Percentiles rank a stretch among this genome's conserved stretches.
These are phyloP conservation scores for Leucophenga varia DNA, from an alignment of 1,140 invertebrate genomes.

Conservation along the genomic window DNA sequence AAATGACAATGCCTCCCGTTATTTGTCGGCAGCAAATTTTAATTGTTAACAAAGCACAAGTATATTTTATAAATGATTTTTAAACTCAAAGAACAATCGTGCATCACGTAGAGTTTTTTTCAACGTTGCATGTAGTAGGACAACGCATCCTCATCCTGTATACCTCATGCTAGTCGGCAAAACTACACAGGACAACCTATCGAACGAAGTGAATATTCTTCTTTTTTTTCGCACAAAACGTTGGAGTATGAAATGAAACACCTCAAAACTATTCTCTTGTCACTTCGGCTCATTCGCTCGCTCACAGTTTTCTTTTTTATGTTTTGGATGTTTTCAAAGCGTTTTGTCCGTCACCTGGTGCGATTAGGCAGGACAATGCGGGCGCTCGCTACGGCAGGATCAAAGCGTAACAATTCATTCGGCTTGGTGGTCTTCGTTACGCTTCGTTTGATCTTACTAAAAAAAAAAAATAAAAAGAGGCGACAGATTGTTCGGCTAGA, in stretches of 20 bases:
- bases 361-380: constrained; percentile 39
- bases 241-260: constrained; percentile 43
- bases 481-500: constrained; percentile 19
- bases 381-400: constrained; percentile 45
- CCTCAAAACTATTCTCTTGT: constrained; percentile 48
- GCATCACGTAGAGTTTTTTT: constrained; percentile 4
- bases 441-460: constrained; percentile 37
- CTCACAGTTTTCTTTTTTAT: constrained; percentile 5
- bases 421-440: constrained; percentile 49
- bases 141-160: constrained; percentile 22
- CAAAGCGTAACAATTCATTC: constrained; percentile 55
- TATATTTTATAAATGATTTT: constrained; percentile 19
- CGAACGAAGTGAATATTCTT: constrained; percentile 33
- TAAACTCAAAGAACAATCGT: constrained; percentile 20
- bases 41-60: constrained; percentile 18
- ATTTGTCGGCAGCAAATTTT: constrained; percentile 31
- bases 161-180: constrained; percentile 29
- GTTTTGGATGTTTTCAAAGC: constrained; percentile 31
- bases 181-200: background rate
- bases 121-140: background rate
- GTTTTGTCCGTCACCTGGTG: constrained; percentile 50
- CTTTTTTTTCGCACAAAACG: constrained; percentile 47
- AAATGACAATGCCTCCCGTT: background rate
- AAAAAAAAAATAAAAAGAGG: no score
- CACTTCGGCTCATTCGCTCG: constrained; percentile 18